Conservation (phyloP, 2,113 vertebrate genomes). For the Dipodomys ordii region DNA sequence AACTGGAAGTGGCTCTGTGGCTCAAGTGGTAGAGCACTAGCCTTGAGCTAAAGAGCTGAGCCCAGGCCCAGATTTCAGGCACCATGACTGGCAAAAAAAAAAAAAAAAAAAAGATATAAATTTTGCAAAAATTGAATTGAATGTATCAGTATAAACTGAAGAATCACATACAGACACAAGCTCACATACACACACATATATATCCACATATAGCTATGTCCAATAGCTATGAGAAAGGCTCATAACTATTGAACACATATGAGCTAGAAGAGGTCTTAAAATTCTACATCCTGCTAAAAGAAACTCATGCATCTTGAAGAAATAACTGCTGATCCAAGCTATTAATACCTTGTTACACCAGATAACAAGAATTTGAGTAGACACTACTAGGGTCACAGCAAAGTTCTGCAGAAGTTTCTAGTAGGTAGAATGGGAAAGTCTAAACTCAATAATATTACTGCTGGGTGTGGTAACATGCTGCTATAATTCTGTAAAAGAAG, state of each 20-base stretch:
- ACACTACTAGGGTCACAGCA: not conserved
- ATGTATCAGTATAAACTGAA: not conserved
- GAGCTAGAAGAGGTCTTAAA: not conserved
- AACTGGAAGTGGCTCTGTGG: too few species aligned
- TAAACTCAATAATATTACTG: not conserved
- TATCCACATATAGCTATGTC: not conserved
- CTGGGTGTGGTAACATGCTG: too few species aligned
- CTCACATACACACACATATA: not conserved
- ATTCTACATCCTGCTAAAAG: not conserved
- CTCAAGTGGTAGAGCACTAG: too few species aligned
- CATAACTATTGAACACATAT: not conserved
- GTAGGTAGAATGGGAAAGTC: not conserved
- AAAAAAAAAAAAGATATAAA: not conserved
- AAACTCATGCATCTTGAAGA: not conserved
- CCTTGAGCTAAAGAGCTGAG: too few species aligned
- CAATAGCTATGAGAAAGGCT: not conserved
- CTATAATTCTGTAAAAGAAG: too few species aligned
- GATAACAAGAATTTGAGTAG: not conserved
- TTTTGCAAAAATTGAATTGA: not conserved
- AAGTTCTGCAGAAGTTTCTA: not conserved
- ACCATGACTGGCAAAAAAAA: not conserved
- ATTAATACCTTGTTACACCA: not conserved
- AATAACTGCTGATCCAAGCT: not conserved
- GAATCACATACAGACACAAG: not conserved
- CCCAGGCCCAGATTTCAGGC: too few species aligned